phyloP scores from a whole-genome alignment of 2,797 vertebrate species.

The Orientallactaga sibirica region DNA sequence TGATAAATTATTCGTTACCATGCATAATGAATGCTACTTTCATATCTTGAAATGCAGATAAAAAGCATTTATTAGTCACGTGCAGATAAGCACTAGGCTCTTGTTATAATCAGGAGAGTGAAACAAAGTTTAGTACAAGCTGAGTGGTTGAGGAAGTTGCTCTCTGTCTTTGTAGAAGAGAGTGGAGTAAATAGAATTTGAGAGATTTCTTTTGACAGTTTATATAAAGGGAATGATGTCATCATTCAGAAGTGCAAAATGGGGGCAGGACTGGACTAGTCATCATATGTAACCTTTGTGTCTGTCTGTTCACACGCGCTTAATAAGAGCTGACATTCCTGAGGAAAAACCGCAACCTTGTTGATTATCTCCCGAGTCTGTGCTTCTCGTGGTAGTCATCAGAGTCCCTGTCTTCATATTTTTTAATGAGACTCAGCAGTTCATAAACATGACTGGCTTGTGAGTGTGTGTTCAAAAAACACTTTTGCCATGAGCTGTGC shows the following conservation, averaged over 20 bases:
- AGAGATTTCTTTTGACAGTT: neutral
- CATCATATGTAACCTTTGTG: neutral
- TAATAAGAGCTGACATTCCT: neutral
- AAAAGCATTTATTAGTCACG: constrained; percentile 30
- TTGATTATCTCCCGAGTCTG: neutral
- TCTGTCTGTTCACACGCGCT: neutral
- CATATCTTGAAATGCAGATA: constrained; percentile 40
- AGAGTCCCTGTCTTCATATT: neutral
- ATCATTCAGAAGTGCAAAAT: neutral
- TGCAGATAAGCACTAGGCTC: neutral
- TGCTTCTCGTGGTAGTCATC: neutral
- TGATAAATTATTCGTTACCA: constrained; percentile 62
- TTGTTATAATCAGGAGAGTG: constrained; percentile 11
- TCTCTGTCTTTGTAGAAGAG: neutral
- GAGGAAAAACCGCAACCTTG: neutral
- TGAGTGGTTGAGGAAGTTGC: neutral
- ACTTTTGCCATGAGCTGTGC: neutral
- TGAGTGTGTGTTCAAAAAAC: neutral
- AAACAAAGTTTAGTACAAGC: neutral
- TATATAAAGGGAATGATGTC: neutral
- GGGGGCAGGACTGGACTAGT: neutral
- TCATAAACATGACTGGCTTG: neutral
- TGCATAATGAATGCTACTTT: neutral
- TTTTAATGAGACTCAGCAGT: neutral
- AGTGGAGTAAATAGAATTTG: neutral